These are phyloP conservation scores for Athalia cordata DNA, from an alignment of 2,888 invertebrate genomes.

Conservation along the genomic window DNA sequence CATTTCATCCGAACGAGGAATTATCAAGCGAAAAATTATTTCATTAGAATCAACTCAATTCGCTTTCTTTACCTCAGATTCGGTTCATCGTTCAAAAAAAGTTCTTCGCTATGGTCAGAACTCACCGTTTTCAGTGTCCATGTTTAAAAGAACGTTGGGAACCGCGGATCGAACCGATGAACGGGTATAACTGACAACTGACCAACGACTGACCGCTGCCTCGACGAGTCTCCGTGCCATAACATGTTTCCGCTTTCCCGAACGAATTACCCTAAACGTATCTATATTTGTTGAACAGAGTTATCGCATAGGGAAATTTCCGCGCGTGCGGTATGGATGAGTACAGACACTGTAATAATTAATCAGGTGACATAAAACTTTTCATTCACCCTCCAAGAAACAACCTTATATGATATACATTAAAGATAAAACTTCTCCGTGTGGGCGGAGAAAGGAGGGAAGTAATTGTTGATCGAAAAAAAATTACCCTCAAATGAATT, in stretches of 20 bases:
- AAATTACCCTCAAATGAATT: too few relatives aligned
- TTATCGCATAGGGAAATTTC: neutral
- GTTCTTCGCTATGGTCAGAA: neutral
- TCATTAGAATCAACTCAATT: neutral
- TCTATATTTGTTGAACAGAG: neutral
- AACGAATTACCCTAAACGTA: slow-evolving; percentile 3
- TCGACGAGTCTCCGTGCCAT: slow-evolving; percentile 3
- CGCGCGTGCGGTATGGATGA: slow-evolving; percentile 1
- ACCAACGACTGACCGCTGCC: slow-evolving; percentile 35
- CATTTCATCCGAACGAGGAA: neutral
- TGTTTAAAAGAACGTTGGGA: slow-evolving; percentile 24
- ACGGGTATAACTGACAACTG: slow-evolving; percentile 36
- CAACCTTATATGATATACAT: neutral
- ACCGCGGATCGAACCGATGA: slow-evolving; percentile 38
- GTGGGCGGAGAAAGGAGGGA: too few relatives aligned
- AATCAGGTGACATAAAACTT: neutral
- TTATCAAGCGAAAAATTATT: too few relatives aligned
- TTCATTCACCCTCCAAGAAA: neutral
- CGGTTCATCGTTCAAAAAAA: neutral
- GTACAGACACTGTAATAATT: neutral
- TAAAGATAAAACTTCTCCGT: neutral
- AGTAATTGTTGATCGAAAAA: too few relatives aligned
- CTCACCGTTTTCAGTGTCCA: slow-evolving; percentile 41
- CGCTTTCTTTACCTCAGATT: neutral
- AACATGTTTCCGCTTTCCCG: slow-evolving; percentile 22